These are phyloP conservation scores for Brachypteracias leptosomus DNA, from an alignment of 2,113 vertebrate genomes.

Conservation along the genomic window DNA sequence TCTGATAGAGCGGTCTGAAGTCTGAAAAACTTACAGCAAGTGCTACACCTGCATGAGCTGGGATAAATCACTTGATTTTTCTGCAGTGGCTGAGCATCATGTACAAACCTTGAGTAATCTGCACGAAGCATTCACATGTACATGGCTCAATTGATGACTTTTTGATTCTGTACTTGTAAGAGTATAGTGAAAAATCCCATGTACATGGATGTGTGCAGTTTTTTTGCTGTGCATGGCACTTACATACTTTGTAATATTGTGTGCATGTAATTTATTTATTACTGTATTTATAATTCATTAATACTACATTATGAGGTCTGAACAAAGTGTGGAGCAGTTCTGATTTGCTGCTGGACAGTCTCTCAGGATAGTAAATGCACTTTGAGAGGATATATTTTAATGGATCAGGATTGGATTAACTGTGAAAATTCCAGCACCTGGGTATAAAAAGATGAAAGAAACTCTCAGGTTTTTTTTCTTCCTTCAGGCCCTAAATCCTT, in stretches of 20 bases:
- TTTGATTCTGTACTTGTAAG: neutral
- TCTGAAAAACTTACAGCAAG: neutral
- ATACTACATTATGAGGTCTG: neutral
- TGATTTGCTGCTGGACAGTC: neutral
- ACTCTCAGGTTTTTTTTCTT: neutral
- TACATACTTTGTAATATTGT: neutral
- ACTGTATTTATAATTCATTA: neutral
- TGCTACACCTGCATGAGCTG: neutral
- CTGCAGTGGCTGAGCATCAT: neutral
- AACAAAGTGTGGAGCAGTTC: neutral
- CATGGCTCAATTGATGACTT: neutral
- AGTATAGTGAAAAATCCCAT: neutral
- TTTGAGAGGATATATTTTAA: neutral
- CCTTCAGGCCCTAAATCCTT: neutral
- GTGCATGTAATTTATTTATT: constrained; percentile 1
- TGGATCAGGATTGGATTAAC: neutral
- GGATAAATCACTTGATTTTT: neutral
- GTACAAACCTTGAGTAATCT: neutral
- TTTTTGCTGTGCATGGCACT: neutral
- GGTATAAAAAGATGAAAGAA: neutral
- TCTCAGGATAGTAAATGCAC: neutral
- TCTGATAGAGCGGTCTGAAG: neutral
- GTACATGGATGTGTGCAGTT: neutral
- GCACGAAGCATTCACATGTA: neutral
- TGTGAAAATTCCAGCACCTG: neutral